These are phyloP conservation scores for Himalopsyche tibetana DNA, from an alignment of 2,888 invertebrate genomes.

Conservation along the genomic window DNA sequence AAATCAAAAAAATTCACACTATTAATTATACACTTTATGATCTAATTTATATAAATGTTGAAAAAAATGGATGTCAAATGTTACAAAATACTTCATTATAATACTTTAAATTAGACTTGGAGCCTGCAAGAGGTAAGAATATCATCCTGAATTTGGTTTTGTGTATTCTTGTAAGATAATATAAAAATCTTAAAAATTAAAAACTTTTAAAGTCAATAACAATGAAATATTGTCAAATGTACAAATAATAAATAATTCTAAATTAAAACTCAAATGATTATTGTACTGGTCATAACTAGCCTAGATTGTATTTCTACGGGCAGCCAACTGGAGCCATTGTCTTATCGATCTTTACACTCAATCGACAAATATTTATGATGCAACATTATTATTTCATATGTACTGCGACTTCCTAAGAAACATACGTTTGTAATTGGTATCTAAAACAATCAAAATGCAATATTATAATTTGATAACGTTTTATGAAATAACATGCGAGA, in stretches of 20 bases:
- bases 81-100: neutral
- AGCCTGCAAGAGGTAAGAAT: constrained; percentile 15
- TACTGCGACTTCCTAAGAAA: no score
- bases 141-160: constrained; percentile 19
- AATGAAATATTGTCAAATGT: constrained; percentile 44
- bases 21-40: no score
- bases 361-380: neutral
- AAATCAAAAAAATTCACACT: no score
- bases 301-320: neutral
- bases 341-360: neutral
- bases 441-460: no score
- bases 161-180: constrained; percentile 16
- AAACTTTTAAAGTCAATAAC: constrained; percentile 42
- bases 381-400: no score
- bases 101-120: constrained; percentile 6
- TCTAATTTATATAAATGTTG: no score
- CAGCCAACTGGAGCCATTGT: neutral
- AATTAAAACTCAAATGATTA: constrained; percentile 16
- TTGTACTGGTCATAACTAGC: constrained; percentile 33
- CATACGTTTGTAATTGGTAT: no score
- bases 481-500: no score
- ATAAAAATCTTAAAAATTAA: constrained; percentile 28
- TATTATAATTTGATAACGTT: no score
- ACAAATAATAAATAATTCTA: constrained; percentile 49
- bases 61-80: neutral